phyloP scores from a whole-genome alignment of 2,888 invertebrate genomes.

The Stenichneumon culpator region DNA sequence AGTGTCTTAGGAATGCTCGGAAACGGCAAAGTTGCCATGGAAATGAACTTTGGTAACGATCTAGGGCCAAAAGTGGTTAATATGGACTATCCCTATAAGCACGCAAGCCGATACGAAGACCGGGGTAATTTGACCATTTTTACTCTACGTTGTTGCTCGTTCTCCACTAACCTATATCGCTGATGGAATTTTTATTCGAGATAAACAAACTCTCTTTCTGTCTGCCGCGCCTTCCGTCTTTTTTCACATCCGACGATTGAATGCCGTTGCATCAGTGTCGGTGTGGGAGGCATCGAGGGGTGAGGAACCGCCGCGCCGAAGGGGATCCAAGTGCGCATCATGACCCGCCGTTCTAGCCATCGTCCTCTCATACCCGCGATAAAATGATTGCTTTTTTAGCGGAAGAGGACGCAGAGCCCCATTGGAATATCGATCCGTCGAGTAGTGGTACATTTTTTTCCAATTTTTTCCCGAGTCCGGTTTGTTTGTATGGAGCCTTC shows the following conservation, averaged over 20 bases:
- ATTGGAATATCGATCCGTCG: background rate
- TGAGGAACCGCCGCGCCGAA: slow-evolving; percentile 3
- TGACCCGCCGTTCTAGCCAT: slow-evolving; percentile 11
- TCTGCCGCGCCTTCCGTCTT: background rate
- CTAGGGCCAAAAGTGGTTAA: no score
- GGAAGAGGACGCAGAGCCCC: slow-evolving; percentile 27
- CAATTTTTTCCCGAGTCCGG: slow-evolving; percentile 3
- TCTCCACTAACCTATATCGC: no score
- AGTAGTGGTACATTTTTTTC: background rate
- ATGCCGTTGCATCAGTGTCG: slow-evolving; percentile 36
- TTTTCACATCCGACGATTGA: slow-evolving; percentile 34
- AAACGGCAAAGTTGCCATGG: no score
- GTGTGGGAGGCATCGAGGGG: slow-evolving; percentile 2
- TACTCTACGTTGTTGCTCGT: no score
- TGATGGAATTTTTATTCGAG: no score
- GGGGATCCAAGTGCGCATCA: slow-evolving; percentile 19
- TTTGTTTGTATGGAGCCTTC: background rate
- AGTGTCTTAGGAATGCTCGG: no score
- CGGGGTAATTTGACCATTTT: no score
- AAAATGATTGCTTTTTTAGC: slow-evolving; percentile 67
- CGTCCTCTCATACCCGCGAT: slow-evolving; percentile 62
- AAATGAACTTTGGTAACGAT: no score
- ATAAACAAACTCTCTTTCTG: slow-evolving; percentile 12
- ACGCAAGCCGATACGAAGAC: no score
- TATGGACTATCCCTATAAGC: no score